These are phyloP conservation scores for Vanessa cardui DNA, from an alignment of 2,888 invertebrate species.

Conservation along the genomic window DNA sequence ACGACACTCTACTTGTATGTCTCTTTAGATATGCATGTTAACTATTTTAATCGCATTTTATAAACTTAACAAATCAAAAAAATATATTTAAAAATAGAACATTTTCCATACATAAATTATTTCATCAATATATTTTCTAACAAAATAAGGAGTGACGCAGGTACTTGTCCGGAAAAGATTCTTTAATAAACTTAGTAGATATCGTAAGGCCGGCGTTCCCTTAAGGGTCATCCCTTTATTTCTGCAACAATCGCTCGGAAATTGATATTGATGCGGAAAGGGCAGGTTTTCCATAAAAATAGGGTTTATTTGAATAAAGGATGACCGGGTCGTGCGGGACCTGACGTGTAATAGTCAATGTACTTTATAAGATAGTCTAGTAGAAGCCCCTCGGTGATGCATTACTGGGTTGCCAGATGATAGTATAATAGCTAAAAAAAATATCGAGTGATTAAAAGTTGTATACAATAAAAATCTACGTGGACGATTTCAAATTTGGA, in stretches of 20 bases:
- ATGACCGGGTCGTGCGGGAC: conserved; percentile 69
- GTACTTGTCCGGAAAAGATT: conserved; percentile 56
- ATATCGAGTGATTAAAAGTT: neutral
- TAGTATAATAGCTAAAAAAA: conserved; percentile 6
- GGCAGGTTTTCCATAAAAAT: conserved; percentile 83
- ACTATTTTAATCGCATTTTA: neutral
- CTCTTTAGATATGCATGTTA: neutral
- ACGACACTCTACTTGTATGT: neutral
- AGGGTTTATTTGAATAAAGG: conserved; percentile 84
- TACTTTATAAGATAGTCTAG: conserved; percentile 75
- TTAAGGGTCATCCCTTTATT: conserved; percentile 82
- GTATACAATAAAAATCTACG: no score
- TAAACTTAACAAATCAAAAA: neutral
- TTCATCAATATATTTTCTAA: conserved; percentile 27
- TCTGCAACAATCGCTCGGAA: conserved; percentile 81
- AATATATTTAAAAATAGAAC: neutral
- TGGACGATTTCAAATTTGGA: no score
- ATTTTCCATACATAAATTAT: conserved; percentile 24
- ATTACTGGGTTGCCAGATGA: conserved; percentile 19
- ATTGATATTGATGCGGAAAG: conserved; percentile 83
- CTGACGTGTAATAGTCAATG: conserved; percentile 67
- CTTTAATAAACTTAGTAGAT: conserved; percentile 77
- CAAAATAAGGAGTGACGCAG: conserved; percentile 49
- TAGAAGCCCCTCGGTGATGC: conserved; percentile 42
- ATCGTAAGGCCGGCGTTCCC: conserved; percentile 68